Percentiles rank a stretch among this genome's conserved stretches.
These are phyloP conservation scores for Eilema depressum DNA, from an alignment of 2,888 invertebrate genomes.

Conservation along the genomic window DNA sequence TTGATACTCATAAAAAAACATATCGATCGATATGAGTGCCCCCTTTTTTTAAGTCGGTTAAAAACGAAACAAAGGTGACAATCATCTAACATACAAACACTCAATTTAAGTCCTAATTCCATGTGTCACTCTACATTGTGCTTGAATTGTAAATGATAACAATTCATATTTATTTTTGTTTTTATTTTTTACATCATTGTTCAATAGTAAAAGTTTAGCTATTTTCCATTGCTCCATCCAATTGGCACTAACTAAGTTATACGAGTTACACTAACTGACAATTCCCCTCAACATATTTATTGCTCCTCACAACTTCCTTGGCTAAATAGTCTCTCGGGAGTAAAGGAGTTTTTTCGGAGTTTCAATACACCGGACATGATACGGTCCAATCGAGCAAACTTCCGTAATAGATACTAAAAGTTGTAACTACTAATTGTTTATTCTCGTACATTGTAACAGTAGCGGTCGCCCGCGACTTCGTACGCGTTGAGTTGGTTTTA, in stretches of 20 bases:
- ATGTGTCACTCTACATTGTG: no score
- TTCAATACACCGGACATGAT: not conserved
- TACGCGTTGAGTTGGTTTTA: no score
- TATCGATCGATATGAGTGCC: no score
- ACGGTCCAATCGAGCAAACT: not conserved
- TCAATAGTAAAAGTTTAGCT: not conserved
- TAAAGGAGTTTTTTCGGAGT: not conserved
- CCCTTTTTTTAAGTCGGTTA: no score
- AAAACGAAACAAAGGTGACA: no score
- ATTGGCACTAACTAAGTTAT: slow-evolving; percentile 3
- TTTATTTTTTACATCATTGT: not conserved
- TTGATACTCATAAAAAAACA: no score
- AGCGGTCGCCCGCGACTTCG: no score
- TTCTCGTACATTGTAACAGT: no score
- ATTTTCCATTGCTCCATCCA: not conserved
- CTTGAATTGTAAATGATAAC: no score
- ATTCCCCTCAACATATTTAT: not conserved
- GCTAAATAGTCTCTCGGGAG: not conserved
- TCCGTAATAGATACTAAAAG: not conserved
- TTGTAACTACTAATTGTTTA: not conserved
- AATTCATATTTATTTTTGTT: no score
- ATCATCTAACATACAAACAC: no score
- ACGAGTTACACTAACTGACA: not conserved
- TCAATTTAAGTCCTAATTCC: no score
- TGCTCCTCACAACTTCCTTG: not conserved